Base-by-base conservation (phyloP, 2,888 invertebrate species). In the Morpho helenor region DNA sequence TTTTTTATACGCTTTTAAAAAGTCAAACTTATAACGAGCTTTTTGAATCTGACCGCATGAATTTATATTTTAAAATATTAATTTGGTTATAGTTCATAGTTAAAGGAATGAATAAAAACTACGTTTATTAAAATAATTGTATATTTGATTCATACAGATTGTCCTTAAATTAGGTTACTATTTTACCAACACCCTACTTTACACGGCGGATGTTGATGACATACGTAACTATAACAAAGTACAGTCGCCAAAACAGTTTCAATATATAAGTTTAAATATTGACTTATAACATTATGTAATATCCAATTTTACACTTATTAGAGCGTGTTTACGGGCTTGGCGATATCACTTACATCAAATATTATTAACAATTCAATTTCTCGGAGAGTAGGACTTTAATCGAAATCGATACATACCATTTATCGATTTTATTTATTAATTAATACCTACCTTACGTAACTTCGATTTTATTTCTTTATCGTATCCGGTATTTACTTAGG, bases 101-200 rank as follows among this genome's bases (percentile, higher is more conserved):
- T 16, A 16, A 16, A 31, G 31, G 31, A 31, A 31, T 31, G 0
- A 31, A 31, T 31, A 43, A 43, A 45, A 45, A 52, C 47, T 22
- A 67, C 52, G 31, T 61, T 62, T 66, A 65, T 71, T 76, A 77
- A 81, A 84, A 81, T 81, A 79, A 75, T 76, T 82, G 74, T 83
- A 80, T 84, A 83, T 85, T 76, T 81, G 82, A 83, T 76, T 84
- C 79, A 79, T 83, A 87, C 77, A 86, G 73, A 76, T 77, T 74
- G 76, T 80, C 71, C 84, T 84, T 84, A 87, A 70, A 77, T 76
- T 88, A 89, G 80, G 85, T 89, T 88, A 90, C 80, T 82, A 72
- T 70, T 80, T 77, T 81, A 82, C 87, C 87, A 88, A 88, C 87
- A 88, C 85, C 87, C 85, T 80, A 76, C 74, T 74, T 76, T 80